These are phyloP conservation scores for Chromoteleia sp. DNA, from an alignment of 2,888 invertebrate species.

Conservation along the genomic window DNA sequence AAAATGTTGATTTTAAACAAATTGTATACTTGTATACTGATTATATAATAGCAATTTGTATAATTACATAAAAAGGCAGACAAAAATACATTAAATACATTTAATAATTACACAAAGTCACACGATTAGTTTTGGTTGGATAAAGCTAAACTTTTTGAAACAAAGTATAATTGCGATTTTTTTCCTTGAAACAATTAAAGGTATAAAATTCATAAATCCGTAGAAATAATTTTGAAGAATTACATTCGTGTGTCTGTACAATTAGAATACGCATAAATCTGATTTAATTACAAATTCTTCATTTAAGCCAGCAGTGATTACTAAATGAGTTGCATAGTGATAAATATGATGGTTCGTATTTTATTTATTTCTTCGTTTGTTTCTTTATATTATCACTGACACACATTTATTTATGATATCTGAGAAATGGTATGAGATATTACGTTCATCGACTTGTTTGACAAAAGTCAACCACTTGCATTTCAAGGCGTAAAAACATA, in stretches of 20 bases:
- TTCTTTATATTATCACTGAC: constrained; percentile 25
- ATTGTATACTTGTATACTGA: background rate
- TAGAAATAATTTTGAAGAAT: too few relatives aligned
- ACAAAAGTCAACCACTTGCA: constrained; percentile 48
- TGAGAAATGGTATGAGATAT: constrained; percentile 30
- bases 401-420: constrained; percentile 50
- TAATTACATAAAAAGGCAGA: background rate
- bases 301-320: too few relatives aligned
- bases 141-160: background rate
- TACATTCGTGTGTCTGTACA: too few relatives aligned
- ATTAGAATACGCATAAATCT: too few relatives aligned
- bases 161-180: background rate
- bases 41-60: background rate
- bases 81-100: too few relatives aligned
- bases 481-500: constrained; percentile 26
- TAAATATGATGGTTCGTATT: constrained; percentile 1
- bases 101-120: too few relatives aligned
- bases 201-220: too few relatives aligned
- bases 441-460: constrained; percentile 55
- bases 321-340: constrained; percentile 1
- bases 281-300: too few relatives aligned
- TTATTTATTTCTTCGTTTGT: constrained; percentile 19
- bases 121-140: too few relatives aligned
- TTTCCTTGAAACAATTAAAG: constrained; percentile 7
- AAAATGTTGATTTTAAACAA: background rate